These are phyloP conservation scores for Heterotis niloticus DNA, from an alignment of 2,113 vertebrate genomes.

Conservation along the genomic window DNA sequence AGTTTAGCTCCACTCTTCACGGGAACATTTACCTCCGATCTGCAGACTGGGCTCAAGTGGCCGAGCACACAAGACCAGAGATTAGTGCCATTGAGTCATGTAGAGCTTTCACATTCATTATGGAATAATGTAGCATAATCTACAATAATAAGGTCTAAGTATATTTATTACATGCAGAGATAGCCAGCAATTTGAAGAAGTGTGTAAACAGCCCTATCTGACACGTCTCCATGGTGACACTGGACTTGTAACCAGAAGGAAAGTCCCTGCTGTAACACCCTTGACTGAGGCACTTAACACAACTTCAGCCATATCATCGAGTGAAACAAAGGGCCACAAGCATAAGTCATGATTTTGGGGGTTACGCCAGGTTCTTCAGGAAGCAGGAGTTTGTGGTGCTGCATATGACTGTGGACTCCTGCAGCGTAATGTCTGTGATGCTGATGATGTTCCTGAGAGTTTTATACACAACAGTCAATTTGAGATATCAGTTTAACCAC, in stretches of 20 bases:
- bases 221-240: background rate
- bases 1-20: constrained; percentile 8
- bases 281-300: no score
- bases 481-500: no score
- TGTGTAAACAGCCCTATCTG: no score
- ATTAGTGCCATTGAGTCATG: background rate
- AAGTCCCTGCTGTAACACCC: background rate
- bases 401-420: no score
- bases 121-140: background rate
- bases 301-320: no score
- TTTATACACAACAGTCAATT: no score
- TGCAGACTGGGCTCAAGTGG: constrained; percentile 7
- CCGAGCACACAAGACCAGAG: constrained; percentile 11
- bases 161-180: background rate
- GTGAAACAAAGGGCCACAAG: background rate
- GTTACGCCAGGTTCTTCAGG: no score
- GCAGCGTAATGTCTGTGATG: no score
- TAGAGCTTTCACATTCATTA: background rate
- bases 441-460: no score
- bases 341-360: background rate
- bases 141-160: background rate
- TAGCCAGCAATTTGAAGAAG: background rate
- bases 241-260: no score
- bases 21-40: constrained; percentile 7
- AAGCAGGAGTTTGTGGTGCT: no score